Conservation (phyloP, 2,888 invertebrate species). For the Drosophila fulvimacula region DNA sequence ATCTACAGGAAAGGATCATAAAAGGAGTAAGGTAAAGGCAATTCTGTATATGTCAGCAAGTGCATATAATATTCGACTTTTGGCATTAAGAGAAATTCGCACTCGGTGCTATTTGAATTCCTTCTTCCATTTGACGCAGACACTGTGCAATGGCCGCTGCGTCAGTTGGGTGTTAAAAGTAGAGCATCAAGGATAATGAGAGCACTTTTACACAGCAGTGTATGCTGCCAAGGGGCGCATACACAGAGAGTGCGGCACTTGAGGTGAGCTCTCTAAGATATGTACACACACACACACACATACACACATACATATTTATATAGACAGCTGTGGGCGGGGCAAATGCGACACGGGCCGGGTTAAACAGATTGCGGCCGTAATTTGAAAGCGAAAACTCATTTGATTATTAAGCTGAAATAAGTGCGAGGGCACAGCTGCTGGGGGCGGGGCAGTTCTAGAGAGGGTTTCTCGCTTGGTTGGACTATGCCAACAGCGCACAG, state of each 20-base stretch:
- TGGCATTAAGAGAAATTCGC: too few relatives aligned
- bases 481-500: constrained; percentile 11
- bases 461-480: constrained; percentile 7
- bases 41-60: not conserved
- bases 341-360: constrained; percentile 44
- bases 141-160: constrained; percentile 42
- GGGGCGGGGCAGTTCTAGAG: not conserved
- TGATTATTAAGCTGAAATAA: constrained; percentile 79
- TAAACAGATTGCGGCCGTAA: constrained; percentile 80
- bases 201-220: constrained; percentile 63
- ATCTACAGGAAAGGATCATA: not conserved
- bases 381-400: constrained; percentile 79
- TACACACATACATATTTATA: constrained; percentile 26
- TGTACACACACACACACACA: constrained; percentile 3
- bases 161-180: constrained; percentile 62
- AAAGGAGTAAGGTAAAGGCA: not conserved
- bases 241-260: constrained; percentile 42
- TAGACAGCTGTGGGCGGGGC: constrained; percentile 45
- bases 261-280: constrained; percentile 48
- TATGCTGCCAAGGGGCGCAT: constrained; percentile 21
- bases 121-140: constrained; percentile 22
- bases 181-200: constrained; percentile 76
- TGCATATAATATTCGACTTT: not conserved
- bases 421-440: constrained; percentile 35
- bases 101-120: constrained; percentile 5